Conservation (phyloP, 23 tunicate species). For the Halocynthia aurantium region DNA sequence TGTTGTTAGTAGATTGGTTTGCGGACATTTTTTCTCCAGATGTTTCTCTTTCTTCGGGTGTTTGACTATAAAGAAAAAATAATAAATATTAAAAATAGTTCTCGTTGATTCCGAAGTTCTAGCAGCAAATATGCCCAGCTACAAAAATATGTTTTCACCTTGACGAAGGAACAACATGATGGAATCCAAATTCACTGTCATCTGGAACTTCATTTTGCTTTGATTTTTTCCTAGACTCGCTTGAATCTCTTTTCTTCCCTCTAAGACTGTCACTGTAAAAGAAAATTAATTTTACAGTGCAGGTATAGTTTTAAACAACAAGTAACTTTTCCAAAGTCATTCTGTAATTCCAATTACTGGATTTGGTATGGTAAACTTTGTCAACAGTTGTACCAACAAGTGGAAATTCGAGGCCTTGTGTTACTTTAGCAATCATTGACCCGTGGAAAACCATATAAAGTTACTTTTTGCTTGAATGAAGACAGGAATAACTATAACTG, state of each 20-base stretch:
- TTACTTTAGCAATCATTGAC: neutral
- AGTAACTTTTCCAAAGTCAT: neutral
- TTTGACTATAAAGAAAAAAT: neutral
- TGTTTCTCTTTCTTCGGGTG: neutral
- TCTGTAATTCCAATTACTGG: neutral
- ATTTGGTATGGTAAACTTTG: neutral
- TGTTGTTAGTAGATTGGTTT: slow-evolving; percentile 1
- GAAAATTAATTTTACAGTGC: too few species aligned
- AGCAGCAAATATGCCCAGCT: too few species aligned
- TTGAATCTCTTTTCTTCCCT: slow-evolving; percentile 10
- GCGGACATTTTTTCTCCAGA: neutral
- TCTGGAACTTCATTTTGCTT: neutral
- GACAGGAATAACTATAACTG: too few species aligned
- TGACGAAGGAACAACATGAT: neutral
- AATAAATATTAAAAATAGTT: neutral
- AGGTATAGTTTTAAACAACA: too few species aligned
- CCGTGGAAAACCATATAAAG: neutral
- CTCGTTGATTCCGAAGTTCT: too few species aligned
- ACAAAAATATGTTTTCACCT: too few species aligned
- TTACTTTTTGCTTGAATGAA: neutral
- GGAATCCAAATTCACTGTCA: slow-evolving; percentile 29
- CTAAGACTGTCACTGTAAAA: neutral
- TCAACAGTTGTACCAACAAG: neutral
- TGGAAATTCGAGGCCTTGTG: neutral
- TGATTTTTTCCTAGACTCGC: neutral